Percentiles rank a stretch among this genome's conserved stretches.
phyloP scores from a whole-genome alignment of 1,140 invertebrate species.

The Heliothis subflexa region DNA sequence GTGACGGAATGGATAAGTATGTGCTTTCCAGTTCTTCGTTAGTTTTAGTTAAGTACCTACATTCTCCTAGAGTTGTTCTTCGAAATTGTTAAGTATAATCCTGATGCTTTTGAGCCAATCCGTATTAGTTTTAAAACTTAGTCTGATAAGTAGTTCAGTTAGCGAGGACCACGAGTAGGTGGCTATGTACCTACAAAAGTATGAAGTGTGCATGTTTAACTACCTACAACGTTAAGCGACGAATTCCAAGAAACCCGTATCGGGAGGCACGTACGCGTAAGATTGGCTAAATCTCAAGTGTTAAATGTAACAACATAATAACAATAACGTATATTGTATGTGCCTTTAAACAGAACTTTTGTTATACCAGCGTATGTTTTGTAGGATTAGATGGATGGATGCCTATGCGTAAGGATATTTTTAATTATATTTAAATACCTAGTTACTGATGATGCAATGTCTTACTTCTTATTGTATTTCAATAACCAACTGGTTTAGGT shows the following conservation, averaged over 20 bases:
- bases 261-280: conserved; percentile 76
- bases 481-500: too few species aligned
- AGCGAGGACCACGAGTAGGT: neutral
- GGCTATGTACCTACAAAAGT: conserved; percentile 34
- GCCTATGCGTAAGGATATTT: too few species aligned
- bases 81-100: neutral
- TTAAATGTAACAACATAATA: conserved; percentile 69
- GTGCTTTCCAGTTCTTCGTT: too few species aligned
- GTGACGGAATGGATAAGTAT: too few species aligned
- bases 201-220: conserved; percentile 57
- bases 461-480: too few species aligned
- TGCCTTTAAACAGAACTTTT: conserved; percentile 43
- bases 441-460: too few species aligned
- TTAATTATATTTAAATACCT: too few species aligned
- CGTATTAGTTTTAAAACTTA: neutral
- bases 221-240: conserved; percentile 63
- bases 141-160: conserved; percentile 10
- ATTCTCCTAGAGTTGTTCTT: too few species aligned
- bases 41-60: too few species aligned
- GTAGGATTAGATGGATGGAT: too few species aligned
- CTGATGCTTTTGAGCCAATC: neutral
- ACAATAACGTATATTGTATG: conserved; percentile 59
- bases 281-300: conserved; percentile 70
- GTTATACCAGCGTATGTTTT: conserved; percentile 26
- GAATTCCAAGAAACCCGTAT: conserved; percentile 76